Conservation (phyloP, 2,888 invertebrate genomes). For the Volucella inanis region DNA sequence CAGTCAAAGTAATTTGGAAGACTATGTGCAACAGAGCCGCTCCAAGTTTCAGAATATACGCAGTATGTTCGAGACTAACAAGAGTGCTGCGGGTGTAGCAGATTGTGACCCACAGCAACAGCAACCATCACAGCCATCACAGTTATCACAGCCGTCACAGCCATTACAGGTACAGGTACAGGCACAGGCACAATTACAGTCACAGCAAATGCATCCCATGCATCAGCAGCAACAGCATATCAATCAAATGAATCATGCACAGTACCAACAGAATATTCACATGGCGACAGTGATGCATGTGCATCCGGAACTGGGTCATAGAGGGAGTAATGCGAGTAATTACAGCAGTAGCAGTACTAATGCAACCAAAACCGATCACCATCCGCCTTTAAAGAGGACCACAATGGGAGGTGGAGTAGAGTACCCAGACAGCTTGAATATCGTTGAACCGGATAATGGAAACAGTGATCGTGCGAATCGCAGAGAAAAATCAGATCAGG, state of each 20-base stretch:
- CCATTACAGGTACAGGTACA: slow-evolving; percentile 46
- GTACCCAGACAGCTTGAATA: slow-evolving; percentile 78
- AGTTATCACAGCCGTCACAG: slow-evolving; percentile 67
- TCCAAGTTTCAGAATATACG: slow-evolving; percentile 82
- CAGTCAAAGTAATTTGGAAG: slow-evolving; percentile 81
- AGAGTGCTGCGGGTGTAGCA: slow-evolving; percentile 75
- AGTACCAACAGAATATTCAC: slow-evolving; percentile 68
- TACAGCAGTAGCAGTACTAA: slow-evolving; percentile 36
- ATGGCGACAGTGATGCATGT: slow-evolving; percentile 70
- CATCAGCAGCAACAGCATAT: slow-evolving; percentile 48
- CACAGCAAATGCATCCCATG: slow-evolving; percentile 67
- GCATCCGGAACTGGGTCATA: slow-evolving; percentile 66
- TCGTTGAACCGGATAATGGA: slow-evolving; percentile 75
- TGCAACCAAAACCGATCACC: slow-evolving; percentile 39
- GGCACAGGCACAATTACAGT: slow-evolving; percentile 27
- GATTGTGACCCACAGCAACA: slow-evolving; percentile 32
- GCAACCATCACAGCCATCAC: slow-evolving; percentile 44
- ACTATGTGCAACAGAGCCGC: slow-evolving; percentile 80
- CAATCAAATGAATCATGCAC: slow-evolving; percentile 71
- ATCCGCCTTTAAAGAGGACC: slow-evolving; percentile 66
- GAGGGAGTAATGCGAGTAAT: slow-evolving; percentile 60
- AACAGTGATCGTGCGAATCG: slow-evolving; percentile 55
- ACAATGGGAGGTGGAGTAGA: slow-evolving; percentile 76
- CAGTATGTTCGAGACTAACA: slow-evolving; percentile 82
- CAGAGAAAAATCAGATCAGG: slow-evolving; percentile 68